Base-by-base conservation (phyloP, 2,888 invertebrate species). In the Apodemia hepburni region DNA sequence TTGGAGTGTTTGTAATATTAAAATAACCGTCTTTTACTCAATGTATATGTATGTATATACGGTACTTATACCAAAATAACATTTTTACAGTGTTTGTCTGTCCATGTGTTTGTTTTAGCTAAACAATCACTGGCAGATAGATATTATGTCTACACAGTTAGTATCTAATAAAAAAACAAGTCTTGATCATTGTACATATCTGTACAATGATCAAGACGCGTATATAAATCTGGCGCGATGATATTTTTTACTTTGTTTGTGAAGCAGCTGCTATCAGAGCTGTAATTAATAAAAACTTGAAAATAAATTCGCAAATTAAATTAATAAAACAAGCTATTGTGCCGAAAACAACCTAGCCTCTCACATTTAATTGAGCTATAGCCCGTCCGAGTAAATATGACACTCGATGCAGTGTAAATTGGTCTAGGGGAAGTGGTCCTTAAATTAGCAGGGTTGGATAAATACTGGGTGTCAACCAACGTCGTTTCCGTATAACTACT, bases 361-460 rank as follows among this genome's bases (percentile, higher is more conserved):
- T 57, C 38, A 22, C 33, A 38, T 35, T 59, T 59, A 59, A 59
- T 59, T 59, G 17, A 17, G 17, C 9, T 59, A 38, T 59, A 18
- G 38, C 18, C 35, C 35, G 35, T 38, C 33, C 38, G 33, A 35
- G 33, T 59, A 59, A 59, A 59, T 38, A 59, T 12, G 59, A 18
- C 33, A 38, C 22, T 38, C 59, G 38, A 35, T 38, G 59, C 59
- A 59, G 59, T 59, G 22, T 35, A 59, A 59, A 59, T 59, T 59
- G 59, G 38, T 59, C 38, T 15, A 38, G 59, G 35, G 38, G 18
- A 59, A 59, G 38, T 18, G 38, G 78, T 80, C 76, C 81, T 80
- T 84, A 80, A 84, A 82, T 83, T 81, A 84, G 80, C 80, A 77
- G 78, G 79, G 77, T 75, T 72, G 75, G 70, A 70, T 72, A 78